Evolutionary conservation across 2,113 vertebrate genomes (phyloP), one percentile per base, ranked within the genome.

Genomic region (Chascanopsetta lugubris): DNA sequence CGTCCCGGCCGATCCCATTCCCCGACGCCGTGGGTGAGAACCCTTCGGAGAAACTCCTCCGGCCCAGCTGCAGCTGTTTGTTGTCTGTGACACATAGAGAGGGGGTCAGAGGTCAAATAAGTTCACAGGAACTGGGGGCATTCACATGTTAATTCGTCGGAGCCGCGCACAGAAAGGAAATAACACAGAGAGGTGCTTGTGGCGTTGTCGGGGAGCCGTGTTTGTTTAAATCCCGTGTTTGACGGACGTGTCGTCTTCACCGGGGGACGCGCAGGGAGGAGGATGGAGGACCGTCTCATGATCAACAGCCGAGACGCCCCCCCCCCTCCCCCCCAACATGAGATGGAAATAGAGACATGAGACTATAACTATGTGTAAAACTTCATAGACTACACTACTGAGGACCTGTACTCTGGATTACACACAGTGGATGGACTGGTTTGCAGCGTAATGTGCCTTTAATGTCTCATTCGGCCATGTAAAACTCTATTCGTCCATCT

Each of bases 91-190:
- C 62, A 64, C 87, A 90, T 61, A 92, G 88, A 88, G 87, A 66
- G 78, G 87, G 84, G 92, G 92, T 93, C 93, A 91, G 71, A 92
- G 94, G 93, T 93, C 92, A 88, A 90, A 92, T 91, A 92, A 91
- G 91, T 94, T 94, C 94, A 92, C 93, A 94, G 91, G 87, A 91
- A 91, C 82, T 82, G 21, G 8, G 13, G 57, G 69, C 90, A 93
- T 95, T 95, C 93, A 94, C 72, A 94, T 94, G 94, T 83, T 94
- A 94, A 95, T 94, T 1, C 51, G 43, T n/a, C 61, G 26, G 49
- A 46, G 34, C 36, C 26, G 74, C 73, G 66, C 71, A 45, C 40
- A 21, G 6, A 10, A n/a, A n/a, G n/a, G 75, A 61, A 69, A 77
- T 50, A 81, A 79, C 83, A 81, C 61, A 27, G 20, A 61, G 56